Evolutionary conservation across 2,113 vertebrate genomes (phyloP).

Genomic region (Crotophaga sulcirostris): DNA sequence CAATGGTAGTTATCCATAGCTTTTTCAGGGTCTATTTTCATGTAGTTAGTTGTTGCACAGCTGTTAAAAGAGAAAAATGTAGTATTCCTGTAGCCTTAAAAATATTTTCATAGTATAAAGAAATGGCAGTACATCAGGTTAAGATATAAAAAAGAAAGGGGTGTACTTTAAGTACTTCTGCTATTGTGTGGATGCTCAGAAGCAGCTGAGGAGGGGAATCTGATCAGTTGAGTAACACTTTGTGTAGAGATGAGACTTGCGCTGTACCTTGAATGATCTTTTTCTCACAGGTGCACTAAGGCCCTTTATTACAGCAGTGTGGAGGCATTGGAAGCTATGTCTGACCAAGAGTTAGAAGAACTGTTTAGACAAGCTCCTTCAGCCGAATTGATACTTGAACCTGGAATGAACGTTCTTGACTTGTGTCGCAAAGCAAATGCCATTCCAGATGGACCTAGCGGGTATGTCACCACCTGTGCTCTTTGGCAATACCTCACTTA

Average conservation of each 20-base stretch:
- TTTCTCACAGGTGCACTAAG: constrained; percentile 83
- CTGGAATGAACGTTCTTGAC: constrained; percentile 87
- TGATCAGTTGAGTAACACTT: neutral
- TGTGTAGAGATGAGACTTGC: neutral
- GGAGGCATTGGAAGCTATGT: constrained; percentile 88
- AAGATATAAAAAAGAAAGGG: neutral
- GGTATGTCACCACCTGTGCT: constrained; percentile 72
- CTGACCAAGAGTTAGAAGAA: constrained; percentile 89
- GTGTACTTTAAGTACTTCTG: neutral
- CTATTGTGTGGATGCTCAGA: neutral
- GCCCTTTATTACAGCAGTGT: constrained; percentile 86
- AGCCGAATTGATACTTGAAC: constrained; percentile 88
- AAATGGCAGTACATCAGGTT: neutral
- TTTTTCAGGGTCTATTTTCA: neutral
- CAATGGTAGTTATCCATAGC: neutral
- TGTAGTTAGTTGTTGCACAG: neutral
- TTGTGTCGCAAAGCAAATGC: constrained; percentile 84
- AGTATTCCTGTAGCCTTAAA: neutral
- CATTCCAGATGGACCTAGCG: constrained; percentile 88
- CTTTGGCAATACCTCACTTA: accelerated
- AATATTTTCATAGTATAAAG: neutral
- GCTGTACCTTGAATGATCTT: neutral
- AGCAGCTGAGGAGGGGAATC: neutral
- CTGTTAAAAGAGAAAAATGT: neutral
- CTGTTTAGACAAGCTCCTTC: constrained; percentile 90